Evolutionary conservation across 2,888 invertebrate genomes (phyloP), one percentile per base, ranked within the genome.

Genomic region (Ennomos quercinarius): DNA sequence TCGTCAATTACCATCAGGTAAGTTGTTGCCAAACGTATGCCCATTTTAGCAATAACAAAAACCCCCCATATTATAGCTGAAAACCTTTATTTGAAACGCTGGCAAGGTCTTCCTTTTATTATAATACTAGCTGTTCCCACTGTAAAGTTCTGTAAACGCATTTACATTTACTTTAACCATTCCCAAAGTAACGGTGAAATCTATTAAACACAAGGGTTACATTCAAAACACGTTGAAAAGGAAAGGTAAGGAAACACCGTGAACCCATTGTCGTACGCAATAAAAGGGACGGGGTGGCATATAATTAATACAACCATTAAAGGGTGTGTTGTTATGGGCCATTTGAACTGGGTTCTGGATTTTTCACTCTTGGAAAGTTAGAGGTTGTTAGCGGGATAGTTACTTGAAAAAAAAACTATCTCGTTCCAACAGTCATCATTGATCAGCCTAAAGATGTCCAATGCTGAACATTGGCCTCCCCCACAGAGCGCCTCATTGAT

Each of bases 291-390:
- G 66, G 57, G 36, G 71, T 74, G 65, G 66, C 57, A 68, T 71
- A 71, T 73, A 75, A 80, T 78, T 77, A 78, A 77, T 78, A 76
- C 67, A 66, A 61, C 70, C 73, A 72, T 80, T 77, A 78, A 77
- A 76, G 67, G 68, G 72, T 70, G 71, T 70, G 75, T 70, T 77
- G 66, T 73, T 77, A 73, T 74, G 68, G 70, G 64, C 65, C 61
- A 64, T 60, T 52, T 67, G 68, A 73, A 77, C 73, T 27, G 70
- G 66, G 64, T 61, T 73, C 73, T 27, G 71, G 66, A 63, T 61
- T 73, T 78, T 76, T 76, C 76, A 72, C 70, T 75, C 68, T 73
- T 63, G 57, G 57, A 48, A 41, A 65, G 61, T 42, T 67, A 60
- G 67, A 47, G 9, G 11, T n/a, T n/a, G n/a, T n/a, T 17, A 43